phyloP scores from a whole-genome alignment of 1,140 invertebrate genomes.

The Drosophila setifemur region DNA sequence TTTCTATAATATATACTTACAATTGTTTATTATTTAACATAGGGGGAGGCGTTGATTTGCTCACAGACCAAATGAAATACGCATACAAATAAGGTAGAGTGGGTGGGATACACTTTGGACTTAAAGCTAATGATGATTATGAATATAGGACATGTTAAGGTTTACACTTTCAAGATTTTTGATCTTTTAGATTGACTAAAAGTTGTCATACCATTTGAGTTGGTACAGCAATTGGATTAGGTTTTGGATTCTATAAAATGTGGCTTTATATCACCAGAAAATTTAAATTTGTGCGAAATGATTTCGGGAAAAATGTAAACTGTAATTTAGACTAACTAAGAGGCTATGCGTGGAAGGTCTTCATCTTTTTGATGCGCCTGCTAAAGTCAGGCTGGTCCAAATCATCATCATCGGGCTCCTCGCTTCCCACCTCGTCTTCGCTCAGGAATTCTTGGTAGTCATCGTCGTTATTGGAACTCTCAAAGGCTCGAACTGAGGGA shows the following conservation, averaged over 20 bases:
- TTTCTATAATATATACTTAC: conserved; percentile 44
- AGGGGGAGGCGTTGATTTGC: conserved; percentile 15
- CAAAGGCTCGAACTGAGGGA: conserved; percentile 63
- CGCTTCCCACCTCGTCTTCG: conserved; percentile 55
- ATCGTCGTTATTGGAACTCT: conserved; percentile 44
- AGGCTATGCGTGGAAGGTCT: conserved; percentile 75
- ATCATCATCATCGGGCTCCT: conserved; percentile 56
- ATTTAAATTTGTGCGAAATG: not conserved
- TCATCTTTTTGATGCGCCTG: conserved; percentile 78
- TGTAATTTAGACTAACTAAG: not conserved
- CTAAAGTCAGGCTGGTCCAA: conserved; percentile 72
- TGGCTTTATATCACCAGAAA: not conserved
- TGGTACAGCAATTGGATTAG: conserved; percentile 1
- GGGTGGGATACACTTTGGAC: conserved; percentile 23
- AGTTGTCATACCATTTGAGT: conserved; percentile 17
- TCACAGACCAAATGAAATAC: conserved; percentile 38
- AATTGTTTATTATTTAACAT: conserved; percentile 26
- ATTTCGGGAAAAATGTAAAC: conserved; percentile 9
- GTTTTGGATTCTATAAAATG: conserved; percentile 13
- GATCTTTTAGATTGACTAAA: conserved; percentile 2
- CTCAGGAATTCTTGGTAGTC: conserved; percentile 35
- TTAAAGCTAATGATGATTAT: conserved; percentile 37
- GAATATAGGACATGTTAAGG: conserved; percentile 22
- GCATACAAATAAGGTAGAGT: conserved; percentile 47
- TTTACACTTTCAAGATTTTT: conserved; percentile 21